These are phyloP conservation scores for Cactoblastis cactorum DNA, from an alignment of 2,888 invertebrate genomes.

Conservation along the genomic window DNA sequence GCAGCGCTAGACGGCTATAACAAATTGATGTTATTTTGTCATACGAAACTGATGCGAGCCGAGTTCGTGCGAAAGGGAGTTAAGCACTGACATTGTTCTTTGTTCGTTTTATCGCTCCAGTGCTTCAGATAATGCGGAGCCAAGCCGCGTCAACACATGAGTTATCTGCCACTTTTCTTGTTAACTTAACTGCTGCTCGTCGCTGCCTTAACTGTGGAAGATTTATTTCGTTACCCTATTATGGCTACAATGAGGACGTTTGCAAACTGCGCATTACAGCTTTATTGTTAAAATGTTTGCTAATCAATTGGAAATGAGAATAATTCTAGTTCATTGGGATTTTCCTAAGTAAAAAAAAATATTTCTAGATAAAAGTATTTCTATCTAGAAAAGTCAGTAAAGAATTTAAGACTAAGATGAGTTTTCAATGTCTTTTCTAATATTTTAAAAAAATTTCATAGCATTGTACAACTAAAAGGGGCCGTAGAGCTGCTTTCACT, in stretches of 20 bases:
- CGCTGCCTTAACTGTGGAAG: constrained; percentile 48
- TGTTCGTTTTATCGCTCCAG: constrained; percentile 75
- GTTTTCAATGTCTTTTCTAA: no score
- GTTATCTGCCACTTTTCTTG: constrained; percentile 71
- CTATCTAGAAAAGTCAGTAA: no score
- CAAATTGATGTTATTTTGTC: constrained; percentile 68
- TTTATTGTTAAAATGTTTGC: constrained; percentile 9
- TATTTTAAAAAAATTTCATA: no score
- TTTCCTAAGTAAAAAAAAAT: no score
- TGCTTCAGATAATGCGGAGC: constrained; percentile 67
- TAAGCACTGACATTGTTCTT: constrained; percentile 73
- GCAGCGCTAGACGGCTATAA: constrained; percentile 44
- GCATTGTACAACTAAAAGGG: no score
- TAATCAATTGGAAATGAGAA: not conserved
- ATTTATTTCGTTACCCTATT: constrained; percentile 44
- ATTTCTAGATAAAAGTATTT: no score
- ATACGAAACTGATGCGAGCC: constrained; percentile 53
- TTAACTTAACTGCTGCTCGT: constrained; percentile 58
- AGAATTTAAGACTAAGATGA: no score
- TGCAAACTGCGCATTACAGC: constrained; percentile 10
- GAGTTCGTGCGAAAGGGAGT: constrained; percentile 72
- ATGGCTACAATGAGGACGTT: constrained; percentile 25
- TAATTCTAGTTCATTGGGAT: not conserved
- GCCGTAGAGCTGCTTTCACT: no score
- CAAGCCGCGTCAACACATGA: constrained; percentile 50